phyloP scores from a whole-genome alignment of 2,888 invertebrate genomes.

The Thecocarcelia acutangulata region DNA sequence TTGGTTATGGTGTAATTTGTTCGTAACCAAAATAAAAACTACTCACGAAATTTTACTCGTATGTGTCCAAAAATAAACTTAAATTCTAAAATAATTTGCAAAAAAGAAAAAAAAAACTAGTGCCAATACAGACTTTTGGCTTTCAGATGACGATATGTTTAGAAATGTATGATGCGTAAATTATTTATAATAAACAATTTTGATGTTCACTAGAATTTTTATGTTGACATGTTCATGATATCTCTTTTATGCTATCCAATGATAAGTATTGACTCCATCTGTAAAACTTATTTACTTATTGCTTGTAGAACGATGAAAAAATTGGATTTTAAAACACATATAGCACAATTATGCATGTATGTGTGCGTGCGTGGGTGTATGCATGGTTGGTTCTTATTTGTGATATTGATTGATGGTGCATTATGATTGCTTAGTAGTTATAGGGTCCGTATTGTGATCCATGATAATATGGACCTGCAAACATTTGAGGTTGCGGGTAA shows the following conservation, averaged over 20 bases:
- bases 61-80: no score
- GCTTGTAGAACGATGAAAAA: slow-evolving; percentile 41
- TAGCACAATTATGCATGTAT: not conserved
- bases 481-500: slow-evolving; percentile 90
- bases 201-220: slow-evolving; percentile 63
- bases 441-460: slow-evolving; percentile 96
- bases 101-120: no score
- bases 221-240: slow-evolving; percentile 3
- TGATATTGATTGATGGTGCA: slow-evolving; percentile 41
- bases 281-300: slow-evolving; percentile 3
- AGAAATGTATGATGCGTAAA: slow-evolving; percentile 24
- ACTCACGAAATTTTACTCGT: no score
- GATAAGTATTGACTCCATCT: slow-evolving; percentile 32
- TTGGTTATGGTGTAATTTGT: no score
- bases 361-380: not conserved
- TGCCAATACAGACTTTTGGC: no score
- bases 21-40: no score
- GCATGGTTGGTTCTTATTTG: slow-evolving; percentile 17
- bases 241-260: slow-evolving; percentile 17
- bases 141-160: not conserved
- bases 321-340: slow-evolving; percentile 18
- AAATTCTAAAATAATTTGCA: no score
- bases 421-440: slow-evolving; percentile 87
- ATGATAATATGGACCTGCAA: slow-evolving; percentile 94
- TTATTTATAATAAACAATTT: slow-evolving; percentile 65